Evolutionary conservation across 1,140 invertebrate species (phyloP), one percentile per base, ranked within the genome.

Genomic region (Euwallacea similis): DNA sequence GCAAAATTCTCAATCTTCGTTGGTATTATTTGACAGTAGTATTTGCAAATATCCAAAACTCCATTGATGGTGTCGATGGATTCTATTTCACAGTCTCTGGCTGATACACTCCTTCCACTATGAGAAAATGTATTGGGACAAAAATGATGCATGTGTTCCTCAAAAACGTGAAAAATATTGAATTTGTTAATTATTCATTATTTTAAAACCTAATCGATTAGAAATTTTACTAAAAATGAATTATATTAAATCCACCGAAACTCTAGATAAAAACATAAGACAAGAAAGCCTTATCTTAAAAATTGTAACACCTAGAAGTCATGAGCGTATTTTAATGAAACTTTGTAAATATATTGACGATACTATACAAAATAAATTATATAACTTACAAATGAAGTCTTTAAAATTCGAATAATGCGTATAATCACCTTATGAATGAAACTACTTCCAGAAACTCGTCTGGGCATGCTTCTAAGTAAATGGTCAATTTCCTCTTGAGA

Each of bases 81-180:
- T 41, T 54, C 47, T 33, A 42, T 16, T 59, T 67, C 65, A 11
- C 65, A 67, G 7, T 53, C 65, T 58, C 65, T 56, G 2, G 54
- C 41, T 56, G 65, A 58, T 11, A 67, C 33, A 33, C 54, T 66
- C 13, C 63, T 54, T 9, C 10, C n/a, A 42, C 55, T 66, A 64
- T 8, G 47, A 47, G 13, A 6, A 13, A 16, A 46, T n/a, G n/a
- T n/a, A 53, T 6, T 53, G 0, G 50, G 6, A n/a, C 15, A 53
- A 53, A 6, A 6, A 53, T 50, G 13, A 50, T 50, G 10, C 10
- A 10, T 50, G 13, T 50, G 13, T 10, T 50, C 6, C 47, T 13
- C 10, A 13, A 10, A 50, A 6, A 50, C 47, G 1, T 10, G 1
- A 50, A 56, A 56, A 56, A 56, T 56, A 56, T 15, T 56, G 7